phyloP scores from a whole-genome alignment of 92 coral and sea anemone species.

The Phymanthus crucifer region DNA sequence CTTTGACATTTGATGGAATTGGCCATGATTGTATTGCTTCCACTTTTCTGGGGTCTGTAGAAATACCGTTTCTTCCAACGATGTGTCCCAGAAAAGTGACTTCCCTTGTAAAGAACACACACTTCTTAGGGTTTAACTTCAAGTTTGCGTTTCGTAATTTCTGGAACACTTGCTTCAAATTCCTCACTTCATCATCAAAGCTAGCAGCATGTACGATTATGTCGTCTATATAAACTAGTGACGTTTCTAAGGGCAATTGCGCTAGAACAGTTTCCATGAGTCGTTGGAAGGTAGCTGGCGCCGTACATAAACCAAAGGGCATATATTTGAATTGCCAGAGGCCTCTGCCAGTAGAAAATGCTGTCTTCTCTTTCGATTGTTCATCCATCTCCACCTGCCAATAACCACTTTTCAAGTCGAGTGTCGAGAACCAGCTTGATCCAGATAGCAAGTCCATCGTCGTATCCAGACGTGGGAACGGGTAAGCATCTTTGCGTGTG shows the following conservation, averaged over 20 bases:
- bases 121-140: slow-evolving; percentile 40
- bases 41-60: slow-evolving; percentile 9
- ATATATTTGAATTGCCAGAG: slow-evolving; percentile 37
- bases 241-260: slow-evolving; percentile 19
- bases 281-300: slow-evolving; percentile 34
- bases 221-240: slow-evolving; percentile 18
- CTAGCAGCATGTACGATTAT: slow-evolving; percentile 11
- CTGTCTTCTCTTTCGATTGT: too few relatives aligned
- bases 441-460: slow-evolving; percentile 35
- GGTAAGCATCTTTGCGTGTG: slow-evolving; percentile 24
- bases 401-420: slow-evolving; percentile 35
- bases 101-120: slow-evolving; percentile 17
- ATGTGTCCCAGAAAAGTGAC: slow-evolving; percentile 58
- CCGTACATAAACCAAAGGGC: slow-evolving; percentile 29
- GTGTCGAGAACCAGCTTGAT: slow-evolving; percentile 42
- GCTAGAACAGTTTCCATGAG: slow-evolving; percentile 19
- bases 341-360: slow-evolving; percentile 34
- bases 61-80: slow-evolving; percentile 29
- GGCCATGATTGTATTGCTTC: not conserved
- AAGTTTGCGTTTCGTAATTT: slow-evolving; percentile 22
- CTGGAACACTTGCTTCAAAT: not conserved
- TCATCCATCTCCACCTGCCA: slow-evolving; percentile 40
- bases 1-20: not conserved
- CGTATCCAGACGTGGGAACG: slow-evolving; percentile 27
- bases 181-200: not conserved